Evolutionary conservation across 2,888 invertebrate species (phyloP).

Genomic region (Conomelus anceps): DNA sequence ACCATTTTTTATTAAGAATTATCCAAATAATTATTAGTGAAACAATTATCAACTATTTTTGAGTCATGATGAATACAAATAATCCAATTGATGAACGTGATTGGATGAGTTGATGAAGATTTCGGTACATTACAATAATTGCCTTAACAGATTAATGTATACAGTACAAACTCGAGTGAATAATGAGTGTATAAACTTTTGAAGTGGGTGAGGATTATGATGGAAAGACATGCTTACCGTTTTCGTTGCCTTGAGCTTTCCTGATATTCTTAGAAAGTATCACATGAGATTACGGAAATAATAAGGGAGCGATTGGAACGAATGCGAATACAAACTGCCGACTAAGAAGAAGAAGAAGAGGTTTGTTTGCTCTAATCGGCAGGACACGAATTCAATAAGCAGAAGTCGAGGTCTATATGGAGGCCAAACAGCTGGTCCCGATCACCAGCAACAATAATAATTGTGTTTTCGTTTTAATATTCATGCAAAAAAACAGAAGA

Average conservation of each 20-base stretch:
- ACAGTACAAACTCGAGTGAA: too few relatives aligned
- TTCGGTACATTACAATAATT: not conserved
- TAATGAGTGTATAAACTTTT: not conserved
- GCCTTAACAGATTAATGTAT: not conserved
- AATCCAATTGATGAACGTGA: too few relatives aligned
- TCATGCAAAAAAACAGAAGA: not conserved
- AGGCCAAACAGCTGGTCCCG: too few relatives aligned
- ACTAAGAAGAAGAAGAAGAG: not conserved
- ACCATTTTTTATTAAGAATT: too few relatives aligned
- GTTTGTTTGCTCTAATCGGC: not conserved
- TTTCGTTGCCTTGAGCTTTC: not conserved
- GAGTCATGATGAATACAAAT: too few relatives aligned
- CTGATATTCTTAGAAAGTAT: not conserved
- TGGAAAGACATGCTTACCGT: not conserved
- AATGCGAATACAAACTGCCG: not conserved
- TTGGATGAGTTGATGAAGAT: not conserved
- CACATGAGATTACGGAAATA: not conserved
- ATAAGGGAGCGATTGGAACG: not conserved
- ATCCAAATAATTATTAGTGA: too few relatives aligned
- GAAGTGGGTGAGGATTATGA: not conserved
- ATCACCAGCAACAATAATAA: not conserved
- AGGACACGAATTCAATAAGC: not conserved
- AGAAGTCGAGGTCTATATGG: too few relatives aligned
- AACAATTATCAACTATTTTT: too few relatives aligned
- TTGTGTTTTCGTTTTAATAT: not conserved